phyloP scores from a whole-genome alignment of 2,797 vertebrate genomes.

The Eremophila alpestris region DNA sequence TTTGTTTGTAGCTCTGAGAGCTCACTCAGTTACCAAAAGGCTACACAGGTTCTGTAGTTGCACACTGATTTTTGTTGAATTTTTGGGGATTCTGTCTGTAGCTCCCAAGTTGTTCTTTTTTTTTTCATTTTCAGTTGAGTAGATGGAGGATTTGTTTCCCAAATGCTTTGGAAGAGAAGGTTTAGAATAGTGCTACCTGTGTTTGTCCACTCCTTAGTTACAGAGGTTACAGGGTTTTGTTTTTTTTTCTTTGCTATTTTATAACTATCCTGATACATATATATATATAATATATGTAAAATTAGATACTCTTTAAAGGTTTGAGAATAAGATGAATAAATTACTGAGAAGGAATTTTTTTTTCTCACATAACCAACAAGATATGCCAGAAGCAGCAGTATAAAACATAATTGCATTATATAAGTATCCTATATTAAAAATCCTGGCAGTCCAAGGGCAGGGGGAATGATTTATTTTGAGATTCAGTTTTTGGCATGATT shows the following conservation, averaged over 20 bases:
- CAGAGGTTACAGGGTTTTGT: background rate
- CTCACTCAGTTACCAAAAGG: constrained; percentile 16
- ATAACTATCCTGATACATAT: background rate
- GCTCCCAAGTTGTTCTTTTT: background rate
- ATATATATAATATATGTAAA: background rate
- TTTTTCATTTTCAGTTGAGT: background rate
- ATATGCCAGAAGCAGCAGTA: background rate
- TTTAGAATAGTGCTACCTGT: background rate
- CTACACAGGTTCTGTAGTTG: constrained; percentile 28
- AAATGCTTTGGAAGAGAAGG: constrained; percentile 16
- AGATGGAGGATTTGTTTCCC: background rate
- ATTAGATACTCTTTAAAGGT: background rate
- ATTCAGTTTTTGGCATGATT: background rate
- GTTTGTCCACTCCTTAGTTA: background rate
- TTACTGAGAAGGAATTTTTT: background rate
- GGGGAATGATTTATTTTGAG: background rate
- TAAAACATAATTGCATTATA: background rate
- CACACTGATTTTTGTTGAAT: constrained; percentile 7
- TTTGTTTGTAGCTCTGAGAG: constrained; percentile 48
- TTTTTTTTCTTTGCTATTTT: background rate
- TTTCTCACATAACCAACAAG: background rate
- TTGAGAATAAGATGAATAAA: background rate
- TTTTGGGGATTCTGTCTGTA: background rate
- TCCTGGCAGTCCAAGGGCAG: background rate
- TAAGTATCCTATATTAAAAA: background rate